Conservation (phyloP, 2,888 invertebrate species). For the Leucophora obtusa region DNA sequence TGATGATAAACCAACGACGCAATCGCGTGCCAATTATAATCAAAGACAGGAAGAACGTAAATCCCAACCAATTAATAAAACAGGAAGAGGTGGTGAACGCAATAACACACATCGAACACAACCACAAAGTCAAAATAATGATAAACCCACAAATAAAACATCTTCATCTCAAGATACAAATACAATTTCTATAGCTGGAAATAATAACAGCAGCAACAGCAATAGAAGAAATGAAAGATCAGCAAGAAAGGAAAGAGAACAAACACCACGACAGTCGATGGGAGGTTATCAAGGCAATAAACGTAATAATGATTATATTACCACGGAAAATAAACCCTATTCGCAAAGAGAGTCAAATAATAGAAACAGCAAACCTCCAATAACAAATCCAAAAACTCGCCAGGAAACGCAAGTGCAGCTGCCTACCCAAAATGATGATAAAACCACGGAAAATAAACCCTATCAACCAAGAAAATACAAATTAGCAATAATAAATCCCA, state of each 20-base stretch:
- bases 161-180: conserved; percentile 28
- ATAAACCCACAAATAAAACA: conserved; percentile 15
- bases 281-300: conserved; percentile 45
- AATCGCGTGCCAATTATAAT: conserved; percentile 43
- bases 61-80: conserved; percentile 27
- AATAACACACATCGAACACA: conserved; percentile 25
- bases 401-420: conserved; percentile 4
- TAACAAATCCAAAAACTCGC: neutral
- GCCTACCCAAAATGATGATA: neutral
- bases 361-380: conserved; percentile 61
- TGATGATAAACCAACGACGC: conserved; percentile 23
- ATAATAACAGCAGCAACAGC: conserved; percentile 21
- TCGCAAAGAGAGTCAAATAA: conserved; percentile 54
- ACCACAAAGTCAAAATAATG: conserved; percentile 22
- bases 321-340: conserved; percentile 47
- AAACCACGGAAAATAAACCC: neutral
- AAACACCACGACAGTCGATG: conserved; percentile 5
- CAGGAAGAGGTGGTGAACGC: conserved; percentile 21
- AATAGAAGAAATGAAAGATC: conserved; percentile 52
- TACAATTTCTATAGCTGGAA: conserved; percentile 1
- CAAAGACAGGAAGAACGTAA: conserved; percentile 57
- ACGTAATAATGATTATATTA: conserved; percentile 34
- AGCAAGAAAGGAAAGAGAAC: conserved; percentile 40
- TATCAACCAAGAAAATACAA: conserved; percentile 6
- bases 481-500: no score